Evolutionary conservation across 2,797 vertebrate genomes (phyloP).

Genomic region (Rhodeus uyekii): DNA sequence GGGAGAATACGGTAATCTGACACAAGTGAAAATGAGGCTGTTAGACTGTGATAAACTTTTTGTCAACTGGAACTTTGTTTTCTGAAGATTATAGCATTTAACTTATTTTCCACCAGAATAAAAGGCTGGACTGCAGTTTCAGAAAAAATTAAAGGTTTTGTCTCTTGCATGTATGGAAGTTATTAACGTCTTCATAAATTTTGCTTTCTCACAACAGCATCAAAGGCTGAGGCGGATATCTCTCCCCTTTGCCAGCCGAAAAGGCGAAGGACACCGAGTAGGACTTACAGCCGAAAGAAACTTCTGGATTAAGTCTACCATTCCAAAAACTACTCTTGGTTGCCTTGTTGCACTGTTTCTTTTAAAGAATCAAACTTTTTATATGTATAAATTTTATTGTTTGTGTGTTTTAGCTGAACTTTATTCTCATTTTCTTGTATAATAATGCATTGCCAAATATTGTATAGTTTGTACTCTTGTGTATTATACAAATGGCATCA

Average conservation of each 20-base stretch:
- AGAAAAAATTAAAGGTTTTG: too few species aligned
- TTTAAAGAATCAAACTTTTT: conserved; percentile 14
- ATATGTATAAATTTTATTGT: background rate
- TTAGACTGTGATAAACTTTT: background rate
- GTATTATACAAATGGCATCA: background rate
- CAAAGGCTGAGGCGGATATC: conserved; percentile 58
- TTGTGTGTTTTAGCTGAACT: conserved; percentile 10
- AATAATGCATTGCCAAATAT: conserved; percentile 21
- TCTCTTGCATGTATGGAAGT: background rate
- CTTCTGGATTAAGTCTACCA: conserved; percentile 69
- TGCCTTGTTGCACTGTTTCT: background rate
- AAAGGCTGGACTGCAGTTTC: too few species aligned
- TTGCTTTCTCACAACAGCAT: conserved; percentile 23
- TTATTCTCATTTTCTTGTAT: background rate
- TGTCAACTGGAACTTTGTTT: background rate
- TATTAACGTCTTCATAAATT: background rate
- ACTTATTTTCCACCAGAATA: too few species aligned
- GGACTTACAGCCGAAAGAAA: conserved; percentile 86
- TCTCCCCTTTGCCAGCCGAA: conserved; percentile 74
- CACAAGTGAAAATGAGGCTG: background rate
- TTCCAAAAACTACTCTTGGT: background rate
- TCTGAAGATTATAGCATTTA: too few species aligned
- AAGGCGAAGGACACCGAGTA: conserved; percentile 64
- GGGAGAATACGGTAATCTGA: too few species aligned
- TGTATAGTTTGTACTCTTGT: conserved; percentile 30